phyloP scores from a whole-genome alignment of 2,888 invertebrate species.

The Globia sparganii region DNA sequence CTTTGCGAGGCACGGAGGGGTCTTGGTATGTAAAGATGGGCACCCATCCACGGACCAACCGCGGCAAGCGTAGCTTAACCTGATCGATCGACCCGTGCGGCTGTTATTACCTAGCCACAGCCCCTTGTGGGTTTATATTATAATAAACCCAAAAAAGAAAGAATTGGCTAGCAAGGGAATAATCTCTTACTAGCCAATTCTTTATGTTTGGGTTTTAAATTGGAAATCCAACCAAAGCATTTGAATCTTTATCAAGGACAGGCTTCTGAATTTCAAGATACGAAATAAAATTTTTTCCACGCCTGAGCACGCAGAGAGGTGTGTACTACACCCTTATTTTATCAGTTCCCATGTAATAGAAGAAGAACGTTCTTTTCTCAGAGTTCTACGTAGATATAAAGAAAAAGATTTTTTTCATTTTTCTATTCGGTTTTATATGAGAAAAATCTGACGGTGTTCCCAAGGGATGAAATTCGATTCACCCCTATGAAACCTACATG shows the following conservation, averaged over 20 bases:
- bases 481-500: constrained; percentile 14
- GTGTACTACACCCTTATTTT: neutral
- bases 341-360: neutral
- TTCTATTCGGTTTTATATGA: constrained; percentile 13
- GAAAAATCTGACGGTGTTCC: constrained; percentile 26
- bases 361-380: neutral
- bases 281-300: constrained; percentile 1
- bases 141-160: too few species aligned
- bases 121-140: too few species aligned
- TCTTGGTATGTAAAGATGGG: too few species aligned
- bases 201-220: neutral
- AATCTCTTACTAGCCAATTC: neutral
- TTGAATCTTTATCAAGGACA: neutral
- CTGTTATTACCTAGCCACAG: too few species aligned
- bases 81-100: too few species aligned
- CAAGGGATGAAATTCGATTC: constrained; percentile 46
- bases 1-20: too few species aligned
- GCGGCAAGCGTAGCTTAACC: too few species aligned
- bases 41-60: too few species aligned
- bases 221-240: neutral
- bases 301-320: neutral
- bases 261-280: neutral
- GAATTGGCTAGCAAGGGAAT: too few species aligned
- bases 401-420: neutral
- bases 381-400: neutral